Evolutionary conservation across 2,113 vertebrate species (phyloP).

Genomic region (Andinoacara biseriatus): DNA sequence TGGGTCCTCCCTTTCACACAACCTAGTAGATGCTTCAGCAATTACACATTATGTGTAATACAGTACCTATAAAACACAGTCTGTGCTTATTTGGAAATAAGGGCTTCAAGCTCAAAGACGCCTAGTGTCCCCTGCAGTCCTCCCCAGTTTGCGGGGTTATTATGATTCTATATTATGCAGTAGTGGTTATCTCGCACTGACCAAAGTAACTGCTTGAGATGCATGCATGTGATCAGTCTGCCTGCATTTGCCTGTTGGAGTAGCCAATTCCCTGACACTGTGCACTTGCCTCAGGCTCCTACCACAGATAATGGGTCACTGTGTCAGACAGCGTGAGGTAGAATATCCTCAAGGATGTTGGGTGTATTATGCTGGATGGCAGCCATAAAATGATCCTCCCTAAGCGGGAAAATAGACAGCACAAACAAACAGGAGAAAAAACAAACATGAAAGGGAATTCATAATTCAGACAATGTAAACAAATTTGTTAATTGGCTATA

Average conservation of each 20-base stretch:
- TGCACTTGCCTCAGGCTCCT: slow-evolving; percentile 67
- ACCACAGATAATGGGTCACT: slow-evolving; percentile 77
- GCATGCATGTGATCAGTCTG: slow-evolving; percentile 48
- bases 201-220: slow-evolving; percentile 55
- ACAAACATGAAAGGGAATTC: background rate
- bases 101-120: background rate
- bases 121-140: background rate
- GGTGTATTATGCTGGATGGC: slow-evolving; percentile 46
- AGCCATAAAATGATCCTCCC: slow-evolving; percentile 12
- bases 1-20: slow-evolving; percentile 45
- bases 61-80: background rate
- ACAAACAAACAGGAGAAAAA: background rate
- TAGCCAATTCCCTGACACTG: slow-evolving; percentile 57
- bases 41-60: background rate
- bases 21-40: background rate
- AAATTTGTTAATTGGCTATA: slow-evolving; percentile 7
- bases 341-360: slow-evolving; percentile 61
- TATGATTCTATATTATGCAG: slow-evolving; percentile 61
- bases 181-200: slow-evolving; percentile 50
- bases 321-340: slow-evolving; percentile 73
- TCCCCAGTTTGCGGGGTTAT: slow-evolving; percentile 40
- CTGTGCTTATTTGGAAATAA: background rate
- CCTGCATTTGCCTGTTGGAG: slow-evolving; percentile 57
- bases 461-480: slow-evolving; percentile 27
- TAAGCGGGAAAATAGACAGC: slow-evolving; percentile 15